Base-by-base conservation (phyloP, 2,888 invertebrate species). In the Philonicus albiceps region DNA sequence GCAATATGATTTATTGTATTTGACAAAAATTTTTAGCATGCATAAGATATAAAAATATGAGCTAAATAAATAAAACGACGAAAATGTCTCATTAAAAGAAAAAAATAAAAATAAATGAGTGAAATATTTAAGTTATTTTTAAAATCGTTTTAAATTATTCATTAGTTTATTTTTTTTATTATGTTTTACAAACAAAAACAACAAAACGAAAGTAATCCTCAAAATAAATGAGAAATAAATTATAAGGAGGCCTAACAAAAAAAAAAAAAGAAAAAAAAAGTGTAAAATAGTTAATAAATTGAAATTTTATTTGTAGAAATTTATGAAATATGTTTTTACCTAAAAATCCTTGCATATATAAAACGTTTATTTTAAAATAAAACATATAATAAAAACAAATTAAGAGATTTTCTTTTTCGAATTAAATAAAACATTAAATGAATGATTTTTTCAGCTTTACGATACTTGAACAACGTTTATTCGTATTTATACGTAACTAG, bases 301-400 rank as follows among this genome's bases (percentile, higher is more conserved):
- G n/a, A 74, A 74, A 7, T 74, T 74, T 74, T 1, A 74, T 74
- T 74, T 74, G 31, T 74, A 74, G 74, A 74, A 37, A 74, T 74
- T 31, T 74, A 74, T 74, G 31, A 34, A 74, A 27, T 74, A 37
- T 74, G 74, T 74, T 34, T 34, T 34, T 34, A 31, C 27, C 31
- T 34, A 34, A 37, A n/a, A 27, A 74, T 13, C 31, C 31, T 11
- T 74, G 74, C 74, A 74, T 34, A 74, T 74, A 74, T 37, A 27
- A 74, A 74, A 74, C 74, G 30, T 74, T 74, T 74, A 74, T 74
- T 74, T 74, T 74, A 74, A 74, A 74, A 74, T 74, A 74, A 74
- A 74, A 31, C 19, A 31, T 74, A 74, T 74, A n/a, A 74, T 74
- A 74, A 16, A 74, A 80, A n/a, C n/a, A n/a, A n/a, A 53, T n/a